phyloP scores from a whole-genome alignment of 2,888 invertebrate species.

The Busseola fusca region DNA sequence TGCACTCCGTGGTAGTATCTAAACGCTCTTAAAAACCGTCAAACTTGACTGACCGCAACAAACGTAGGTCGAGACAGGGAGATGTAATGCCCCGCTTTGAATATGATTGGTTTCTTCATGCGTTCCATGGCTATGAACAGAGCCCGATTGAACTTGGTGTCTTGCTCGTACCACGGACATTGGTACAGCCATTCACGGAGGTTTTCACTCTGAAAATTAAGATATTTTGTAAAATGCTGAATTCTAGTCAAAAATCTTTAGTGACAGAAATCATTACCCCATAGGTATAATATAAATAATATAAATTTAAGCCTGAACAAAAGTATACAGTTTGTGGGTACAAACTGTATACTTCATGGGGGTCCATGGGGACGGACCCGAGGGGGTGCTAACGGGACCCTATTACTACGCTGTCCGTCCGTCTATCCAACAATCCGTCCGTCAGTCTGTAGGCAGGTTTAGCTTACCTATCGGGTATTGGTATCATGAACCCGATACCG shows the following conservation, averaged over 20 bases:
- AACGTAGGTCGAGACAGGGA: slow-evolving; percentile 87
- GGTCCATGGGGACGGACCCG: no score
- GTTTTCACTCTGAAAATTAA: slow-evolving; percentile 76
- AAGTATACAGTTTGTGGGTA: not conserved
- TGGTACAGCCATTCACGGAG: slow-evolving; percentile 86
- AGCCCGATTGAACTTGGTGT: slow-evolving; percentile 76
- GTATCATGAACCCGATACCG: no score
- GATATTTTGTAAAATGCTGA: not conserved
- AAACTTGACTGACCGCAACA: slow-evolving; percentile 75
- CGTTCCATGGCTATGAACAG: slow-evolving; percentile 86
- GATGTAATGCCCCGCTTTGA: slow-evolving; percentile 88
- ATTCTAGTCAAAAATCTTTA: not conserved
- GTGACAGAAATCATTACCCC: not conserved
- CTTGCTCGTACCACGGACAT: slow-evolving; percentile 88
- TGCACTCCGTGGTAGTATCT: not conserved
- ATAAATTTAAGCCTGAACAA: not conserved
- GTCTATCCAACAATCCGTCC: no score
- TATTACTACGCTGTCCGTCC: no score
- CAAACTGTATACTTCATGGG: no score
- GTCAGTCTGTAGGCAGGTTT: no score
- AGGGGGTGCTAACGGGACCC: no score
- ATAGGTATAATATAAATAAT: no score
- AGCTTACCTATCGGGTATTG: no score
- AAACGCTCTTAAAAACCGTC: not conserved
- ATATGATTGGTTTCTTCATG: slow-evolving; percentile 83